These are phyloP conservation scores for Drosophila meridionalis DNA, from an alignment of 2,888 invertebrate genomes.

Conservation along the genomic window DNA sequence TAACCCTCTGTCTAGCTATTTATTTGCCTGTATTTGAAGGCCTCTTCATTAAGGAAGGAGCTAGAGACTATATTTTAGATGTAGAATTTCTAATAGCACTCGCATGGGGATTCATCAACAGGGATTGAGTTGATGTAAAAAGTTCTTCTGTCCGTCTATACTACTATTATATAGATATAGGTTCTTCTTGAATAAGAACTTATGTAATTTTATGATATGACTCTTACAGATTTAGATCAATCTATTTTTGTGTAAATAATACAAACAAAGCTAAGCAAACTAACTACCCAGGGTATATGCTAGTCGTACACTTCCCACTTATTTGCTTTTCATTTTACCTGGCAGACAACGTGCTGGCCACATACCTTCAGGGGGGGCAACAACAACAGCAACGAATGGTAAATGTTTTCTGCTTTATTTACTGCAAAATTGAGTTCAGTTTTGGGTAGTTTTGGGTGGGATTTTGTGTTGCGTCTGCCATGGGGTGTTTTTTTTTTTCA, in stretches of 20 bases:
- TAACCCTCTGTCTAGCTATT: too few species aligned
- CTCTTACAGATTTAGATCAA: too few species aligned
- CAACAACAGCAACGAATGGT: background rate
- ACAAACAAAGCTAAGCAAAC: background rate
- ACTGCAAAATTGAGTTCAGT: conserved; percentile 27
- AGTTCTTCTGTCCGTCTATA: too few species aligned
- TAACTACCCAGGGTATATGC: background rate
- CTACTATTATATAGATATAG: too few species aligned
- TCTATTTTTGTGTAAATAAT: too few species aligned
- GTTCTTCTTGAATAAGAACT: too few species aligned
- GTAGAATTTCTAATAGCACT: too few species aligned
- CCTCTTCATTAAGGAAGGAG: background rate
- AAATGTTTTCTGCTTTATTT: conserved; percentile 29
- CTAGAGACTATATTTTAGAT: background rate
- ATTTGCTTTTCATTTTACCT: conserved; percentile 15
- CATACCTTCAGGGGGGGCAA: conserved; percentile 6
- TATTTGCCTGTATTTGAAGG: background rate
- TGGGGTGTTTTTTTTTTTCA: conserved; percentile 27
- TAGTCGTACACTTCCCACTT: background rate
- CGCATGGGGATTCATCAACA: too few species aligned
- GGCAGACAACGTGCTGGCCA: conserved; percentile 37
- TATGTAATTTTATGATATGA: too few species aligned
- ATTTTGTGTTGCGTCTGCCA: conserved; percentile 2
- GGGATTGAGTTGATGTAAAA: too few species aligned
- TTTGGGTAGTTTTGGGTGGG: conserved; percentile 22